Evolutionary conservation across 2,113 vertebrate species (phyloP).

Genomic region (Pangasianodon gigas): DNA sequence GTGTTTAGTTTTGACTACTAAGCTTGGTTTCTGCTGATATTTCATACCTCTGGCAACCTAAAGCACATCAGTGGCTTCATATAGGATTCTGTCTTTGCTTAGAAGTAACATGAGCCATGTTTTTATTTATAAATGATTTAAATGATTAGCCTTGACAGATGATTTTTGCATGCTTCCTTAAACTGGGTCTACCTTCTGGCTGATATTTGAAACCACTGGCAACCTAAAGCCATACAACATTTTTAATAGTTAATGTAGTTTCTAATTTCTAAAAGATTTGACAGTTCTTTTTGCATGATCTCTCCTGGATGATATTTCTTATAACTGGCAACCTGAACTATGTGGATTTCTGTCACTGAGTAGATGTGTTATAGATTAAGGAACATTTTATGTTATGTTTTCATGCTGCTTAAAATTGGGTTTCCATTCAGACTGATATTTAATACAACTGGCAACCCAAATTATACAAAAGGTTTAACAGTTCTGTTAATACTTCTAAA

Average conservation of each 20-base stretch:
- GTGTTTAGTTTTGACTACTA: not conserved
- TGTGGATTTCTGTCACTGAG: not conserved
- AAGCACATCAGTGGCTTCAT: not conserved
- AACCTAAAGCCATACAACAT: not conserved
- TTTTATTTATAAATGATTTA: not conserved
- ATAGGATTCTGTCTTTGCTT: not conserved
- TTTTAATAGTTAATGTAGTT: not conserved
- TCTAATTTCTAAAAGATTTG: not conserved
- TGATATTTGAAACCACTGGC: not conserved
- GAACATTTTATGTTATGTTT: not conserved
- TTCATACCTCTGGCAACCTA: not conserved
- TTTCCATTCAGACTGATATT: not conserved
- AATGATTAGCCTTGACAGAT: not conserved
- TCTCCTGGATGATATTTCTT: not conserved
- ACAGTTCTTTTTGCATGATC: not conserved
- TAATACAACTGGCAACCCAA: not conserved
- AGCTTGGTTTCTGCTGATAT: not conserved
- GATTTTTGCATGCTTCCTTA: not conserved
- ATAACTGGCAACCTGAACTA: not conserved
- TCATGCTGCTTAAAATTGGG: not conserved
- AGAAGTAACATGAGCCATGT: not conserved
- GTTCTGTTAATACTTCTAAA: not conserved
- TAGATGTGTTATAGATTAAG: not conserved
- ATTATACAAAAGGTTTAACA: not conserved
- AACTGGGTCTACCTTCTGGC: not conserved